These are phyloP conservation scores for Cynopterus sphinx DNA, from an alignment of 2,797 vertebrate species.

Conservation along the genomic window DNA sequence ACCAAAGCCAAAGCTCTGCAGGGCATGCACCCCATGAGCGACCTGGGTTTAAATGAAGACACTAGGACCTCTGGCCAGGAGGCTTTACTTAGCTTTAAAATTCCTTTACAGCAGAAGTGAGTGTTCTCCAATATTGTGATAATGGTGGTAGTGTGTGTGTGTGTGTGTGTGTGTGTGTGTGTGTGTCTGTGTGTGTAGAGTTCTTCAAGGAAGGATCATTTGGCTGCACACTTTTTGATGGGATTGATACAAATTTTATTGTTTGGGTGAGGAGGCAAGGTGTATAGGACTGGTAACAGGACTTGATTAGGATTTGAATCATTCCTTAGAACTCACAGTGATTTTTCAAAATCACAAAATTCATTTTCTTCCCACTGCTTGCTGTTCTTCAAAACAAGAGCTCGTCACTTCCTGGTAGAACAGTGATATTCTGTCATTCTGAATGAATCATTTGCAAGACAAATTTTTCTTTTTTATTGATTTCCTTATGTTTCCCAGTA, in stretches of 20 bases:
- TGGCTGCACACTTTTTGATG: not conserved
- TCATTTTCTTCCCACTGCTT: not conserved
- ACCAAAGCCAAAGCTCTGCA: not conserved
- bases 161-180: not conserved
- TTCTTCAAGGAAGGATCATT: not conserved
- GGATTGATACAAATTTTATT: not conserved
- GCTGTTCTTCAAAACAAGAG: constrained; percentile 56
- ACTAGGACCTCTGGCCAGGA: not conserved
- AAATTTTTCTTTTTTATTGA: not conserved
- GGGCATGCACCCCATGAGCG: not conserved
- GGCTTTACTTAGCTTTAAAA: not conserved
- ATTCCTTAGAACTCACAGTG: not conserved
- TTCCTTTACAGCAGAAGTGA: not conserved
- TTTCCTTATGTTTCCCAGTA: not conserved
- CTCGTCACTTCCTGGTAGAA: constrained; percentile 39
- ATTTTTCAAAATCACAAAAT: constrained; percentile 17
- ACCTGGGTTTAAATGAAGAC: not conserved
- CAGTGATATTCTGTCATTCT: not conserved
- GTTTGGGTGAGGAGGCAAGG: not conserved
- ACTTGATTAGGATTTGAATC: not conserved
- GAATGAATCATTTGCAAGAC: constrained; percentile 31
- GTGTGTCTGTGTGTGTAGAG: not conserved
- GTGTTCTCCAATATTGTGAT: not conserved
- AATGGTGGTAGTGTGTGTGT: not conserved
- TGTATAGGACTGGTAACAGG: not conserved